phyloP scores from a whole-genome alignment of 2,797 vertebrate species.

The Peromyscus aztecus region DNA sequence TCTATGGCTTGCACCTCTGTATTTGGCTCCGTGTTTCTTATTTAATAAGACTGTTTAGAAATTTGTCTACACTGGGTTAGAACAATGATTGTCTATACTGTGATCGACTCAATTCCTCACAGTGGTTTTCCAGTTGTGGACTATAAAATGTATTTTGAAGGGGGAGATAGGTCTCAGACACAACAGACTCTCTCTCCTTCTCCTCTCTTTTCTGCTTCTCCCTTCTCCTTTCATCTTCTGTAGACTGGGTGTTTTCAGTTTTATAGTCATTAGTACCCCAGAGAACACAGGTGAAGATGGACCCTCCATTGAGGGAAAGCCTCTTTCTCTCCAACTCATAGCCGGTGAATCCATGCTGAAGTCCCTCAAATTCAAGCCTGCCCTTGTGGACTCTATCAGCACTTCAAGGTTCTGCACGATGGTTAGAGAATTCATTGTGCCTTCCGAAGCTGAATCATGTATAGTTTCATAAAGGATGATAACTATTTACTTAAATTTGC shows the following conservation, averaged over 20 bases:
- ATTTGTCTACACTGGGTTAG: too few relatives aligned
- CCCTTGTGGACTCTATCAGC: not conserved
- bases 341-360: not conserved
- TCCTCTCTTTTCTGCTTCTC: rapidly evolving
- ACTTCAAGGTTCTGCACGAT: constrained; percentile 31
- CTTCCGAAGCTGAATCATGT: constrained; percentile 43
- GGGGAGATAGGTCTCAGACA: not conserved
- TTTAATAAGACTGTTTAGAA: too few relatives aligned
- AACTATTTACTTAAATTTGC: constrained; percentile 50
- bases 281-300: not conserved
- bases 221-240: rapidly evolving
- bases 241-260: constrained; percentile 26
- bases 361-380: not conserved
- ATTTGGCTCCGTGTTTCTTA: too few relatives aligned
- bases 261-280: not conserved
- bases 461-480: not conserved
- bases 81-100: not conserved
- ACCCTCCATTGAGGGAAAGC: not conserved
- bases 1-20: too few relatives aligned
- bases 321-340: not conserved
- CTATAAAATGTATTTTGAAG: not conserved
- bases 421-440: constrained; percentile 39
- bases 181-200: not conserved
- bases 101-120: not conserved
- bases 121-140: not conserved